Evolutionary conservation across 1,140 invertebrate species (phyloP).

Genomic region (Drosophila fuyamai): DNA sequence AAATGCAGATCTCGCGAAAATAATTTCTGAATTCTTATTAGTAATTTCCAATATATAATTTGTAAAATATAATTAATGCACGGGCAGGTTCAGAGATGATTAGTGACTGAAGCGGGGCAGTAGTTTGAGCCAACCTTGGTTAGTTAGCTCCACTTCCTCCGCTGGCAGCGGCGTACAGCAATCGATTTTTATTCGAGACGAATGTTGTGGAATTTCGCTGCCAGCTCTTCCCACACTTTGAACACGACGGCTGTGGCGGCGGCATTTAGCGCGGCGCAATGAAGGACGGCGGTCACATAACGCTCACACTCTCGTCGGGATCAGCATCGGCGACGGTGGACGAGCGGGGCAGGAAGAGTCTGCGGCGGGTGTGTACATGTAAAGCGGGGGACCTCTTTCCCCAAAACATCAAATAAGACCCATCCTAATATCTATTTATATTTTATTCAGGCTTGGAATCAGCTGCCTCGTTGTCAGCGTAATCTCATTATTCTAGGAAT

Average conservation of each 20-base stretch:
- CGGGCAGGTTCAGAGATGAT: slow-evolving; percentile 4
- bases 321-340: slow-evolving; percentile 29
- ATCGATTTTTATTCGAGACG: slow-evolving; percentile 53
- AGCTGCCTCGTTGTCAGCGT: slow-evolving; percentile 92
- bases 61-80: slow-evolving; percentile 7
- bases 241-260: background rate
- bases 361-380: slow-evolving; percentile 59
- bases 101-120: slow-evolving; percentile 19
- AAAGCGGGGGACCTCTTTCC: background rate
- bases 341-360: slow-evolving; percentile 62
- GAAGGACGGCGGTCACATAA: slow-evolving; percentile 73
- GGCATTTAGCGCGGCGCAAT: slow-evolving; percentile 25
- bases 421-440: slow-evolving; percentile 4
- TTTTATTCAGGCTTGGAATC: slow-evolving; percentile 90
- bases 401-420: background rate
- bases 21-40: slow-evolving; percentile 35
- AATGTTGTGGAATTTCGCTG: slow-evolving; percentile 44
- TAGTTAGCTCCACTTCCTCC: slow-evolving; percentile 29
- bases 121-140: slow-evolving; percentile 7
- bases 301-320: slow-evolving; percentile 60
- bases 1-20: slow-evolving; percentile 31
- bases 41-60: slow-evolving; percentile 6
- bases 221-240: slow-evolving; percentile 9
- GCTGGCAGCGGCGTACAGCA: slow-evolving; percentile 11
- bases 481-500: slow-evolving; percentile 88